Conservation (phyloP, 2,888 invertebrate genomes). For the Ennomos quercinarius region DNA sequence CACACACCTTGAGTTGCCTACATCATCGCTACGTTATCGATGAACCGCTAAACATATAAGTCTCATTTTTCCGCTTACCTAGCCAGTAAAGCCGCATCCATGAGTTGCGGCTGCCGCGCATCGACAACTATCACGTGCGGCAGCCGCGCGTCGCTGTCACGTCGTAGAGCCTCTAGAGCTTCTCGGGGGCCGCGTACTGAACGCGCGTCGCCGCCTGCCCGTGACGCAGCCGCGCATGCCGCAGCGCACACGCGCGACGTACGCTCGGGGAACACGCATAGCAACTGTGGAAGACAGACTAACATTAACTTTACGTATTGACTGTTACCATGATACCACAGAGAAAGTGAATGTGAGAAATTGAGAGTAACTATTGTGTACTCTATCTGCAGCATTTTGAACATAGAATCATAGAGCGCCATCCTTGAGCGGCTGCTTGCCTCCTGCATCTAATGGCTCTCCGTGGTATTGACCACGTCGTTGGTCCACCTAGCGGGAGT, state of each 20-base stretch:
- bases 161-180: conserved; percentile 80
- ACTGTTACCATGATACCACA: too few relatives aligned
- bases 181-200: conserved; percentile 84
- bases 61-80: conserved; percentile 71
- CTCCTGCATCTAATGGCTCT: too few relatives aligned
- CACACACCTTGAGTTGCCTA: too few relatives aligned
- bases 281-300: conserved; percentile 79
- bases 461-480: too few relatives aligned
- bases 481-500: too few relatives aligned
- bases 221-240: conserved; percentile 85
- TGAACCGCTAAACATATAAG: too few relatives aligned
- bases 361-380: too few relatives aligned
- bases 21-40: too few relatives aligned
- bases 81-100: conserved; percentile 88
- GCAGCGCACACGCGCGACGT: conserved; percentile 89
- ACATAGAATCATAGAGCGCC: too few relatives aligned
- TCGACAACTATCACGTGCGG: conserved; percentile 88
- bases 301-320: background rate
- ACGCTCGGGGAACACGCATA: conserved; percentile 89
- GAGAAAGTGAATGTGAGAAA: too few relatives aligned
- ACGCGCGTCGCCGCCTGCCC: conserved; percentile 86
- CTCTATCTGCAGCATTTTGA: too few relatives aligned
- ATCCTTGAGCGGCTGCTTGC: too few relatives aligned
- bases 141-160: conserved; percentile 82
- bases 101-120: conserved; percentile 82